Conservation (phyloP, 2,113 vertebrate species). For the Cricetomys ansorgei region DNA sequence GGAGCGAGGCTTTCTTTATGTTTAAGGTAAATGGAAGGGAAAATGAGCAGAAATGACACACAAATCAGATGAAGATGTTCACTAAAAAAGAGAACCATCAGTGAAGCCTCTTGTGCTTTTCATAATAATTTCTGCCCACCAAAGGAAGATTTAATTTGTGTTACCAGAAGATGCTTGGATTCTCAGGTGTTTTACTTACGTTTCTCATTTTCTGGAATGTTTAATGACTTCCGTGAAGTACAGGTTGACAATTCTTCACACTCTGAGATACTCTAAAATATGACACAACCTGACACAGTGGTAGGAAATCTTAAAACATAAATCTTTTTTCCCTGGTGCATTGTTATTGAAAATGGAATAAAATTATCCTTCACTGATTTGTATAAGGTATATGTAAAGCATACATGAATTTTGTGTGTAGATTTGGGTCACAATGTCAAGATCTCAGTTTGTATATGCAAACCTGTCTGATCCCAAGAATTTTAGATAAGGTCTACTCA, state of each 20-base stretch:
- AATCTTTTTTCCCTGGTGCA: not conserved
- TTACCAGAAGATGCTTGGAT: not conserved
- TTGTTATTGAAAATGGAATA: not conserved
- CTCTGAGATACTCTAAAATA: not conserved
- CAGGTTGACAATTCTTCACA: not conserved
- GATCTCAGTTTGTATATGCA: not conserved
- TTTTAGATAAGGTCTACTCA: not conserved
- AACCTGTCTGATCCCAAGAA: not conserved
- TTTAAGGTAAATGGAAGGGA: not conserved
- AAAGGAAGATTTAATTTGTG: not conserved
- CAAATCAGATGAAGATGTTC: not conserved
- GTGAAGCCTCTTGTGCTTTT: not conserved
- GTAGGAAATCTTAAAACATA: not conserved
- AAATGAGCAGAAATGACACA: not conserved
- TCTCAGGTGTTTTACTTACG: not conserved
- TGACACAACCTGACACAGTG: not conserved
- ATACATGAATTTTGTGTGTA: not conserved
- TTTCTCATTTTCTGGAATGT: not conserved
- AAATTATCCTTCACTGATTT: not conserved
- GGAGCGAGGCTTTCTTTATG: too few relatives aligned
- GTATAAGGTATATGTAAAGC: not conserved
- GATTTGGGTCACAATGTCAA: not conserved
- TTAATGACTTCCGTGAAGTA: not conserved
- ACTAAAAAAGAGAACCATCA: not conserved
- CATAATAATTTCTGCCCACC: not conserved